Conservation (phyloP, 2,888 invertebrate species). For the Fissipunctia ypsillon region DNA sequence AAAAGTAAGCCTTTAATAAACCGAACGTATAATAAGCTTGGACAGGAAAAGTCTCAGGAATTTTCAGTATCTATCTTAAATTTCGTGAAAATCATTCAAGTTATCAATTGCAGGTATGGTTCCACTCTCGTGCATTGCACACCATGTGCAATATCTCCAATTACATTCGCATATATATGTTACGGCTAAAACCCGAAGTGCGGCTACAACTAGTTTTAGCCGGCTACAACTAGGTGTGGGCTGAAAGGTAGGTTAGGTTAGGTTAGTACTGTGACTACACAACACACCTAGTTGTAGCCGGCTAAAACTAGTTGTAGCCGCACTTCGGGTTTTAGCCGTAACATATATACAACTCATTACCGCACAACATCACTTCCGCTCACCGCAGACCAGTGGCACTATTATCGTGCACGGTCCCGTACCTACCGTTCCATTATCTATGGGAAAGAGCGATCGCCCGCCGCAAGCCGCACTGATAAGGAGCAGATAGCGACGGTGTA, state of each 20-base stretch:
- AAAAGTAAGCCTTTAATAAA: not conserved
- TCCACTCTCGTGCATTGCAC: not conserved
- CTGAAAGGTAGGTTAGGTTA: no score
- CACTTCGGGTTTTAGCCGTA: no score
- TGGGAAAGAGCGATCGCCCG: constrained; percentile 37
- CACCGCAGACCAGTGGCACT: constrained; percentile 36
- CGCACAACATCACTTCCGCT: constrained; percentile 39
- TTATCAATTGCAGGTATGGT: not conserved
- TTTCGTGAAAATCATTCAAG: not conserved
- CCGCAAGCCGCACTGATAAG: constrained; percentile 51
- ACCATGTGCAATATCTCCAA: not conserved
- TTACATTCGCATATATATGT: not conserved
- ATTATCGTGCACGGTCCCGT: constrained; percentile 20
- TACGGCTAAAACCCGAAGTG: no score
- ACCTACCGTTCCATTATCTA: constrained; percentile 4
- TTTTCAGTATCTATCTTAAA: not conserved
- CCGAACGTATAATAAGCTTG: not conserved
- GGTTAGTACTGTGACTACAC: no score
- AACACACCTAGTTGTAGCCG: no score
- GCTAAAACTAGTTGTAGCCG: no score
- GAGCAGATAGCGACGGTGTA: constrained; percentile 36
- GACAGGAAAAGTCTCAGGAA: no score
- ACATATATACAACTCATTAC: constrained; percentile 3
- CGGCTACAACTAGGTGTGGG: no score
- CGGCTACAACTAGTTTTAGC: no score